Evolutionary conservation across 2,888 invertebrate genomes (phyloP).

Genomic region (Drosophila koepferae): DNA sequence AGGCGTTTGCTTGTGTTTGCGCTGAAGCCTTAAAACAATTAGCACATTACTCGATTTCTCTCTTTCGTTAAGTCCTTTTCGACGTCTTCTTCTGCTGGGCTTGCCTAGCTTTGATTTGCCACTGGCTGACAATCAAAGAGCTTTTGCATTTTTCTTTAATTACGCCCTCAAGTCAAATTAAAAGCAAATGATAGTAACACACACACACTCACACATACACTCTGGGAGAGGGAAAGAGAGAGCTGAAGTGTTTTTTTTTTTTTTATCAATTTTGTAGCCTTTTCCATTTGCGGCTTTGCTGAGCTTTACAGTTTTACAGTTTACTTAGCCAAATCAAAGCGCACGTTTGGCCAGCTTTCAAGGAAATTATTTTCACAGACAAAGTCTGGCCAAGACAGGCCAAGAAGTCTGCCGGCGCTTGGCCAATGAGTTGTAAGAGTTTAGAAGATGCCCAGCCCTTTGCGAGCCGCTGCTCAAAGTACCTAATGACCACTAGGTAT

Average conservation of each 20-base stretch:
- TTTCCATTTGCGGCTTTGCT: constrained; percentile 48
- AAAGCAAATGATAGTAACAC: constrained; percentile 70
- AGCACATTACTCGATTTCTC: constrained; percentile 45
- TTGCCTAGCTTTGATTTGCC: constrained; percentile 58
- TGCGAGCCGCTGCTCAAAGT: constrained; percentile 1
- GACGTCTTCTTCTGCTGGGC: constrained; percentile 27
- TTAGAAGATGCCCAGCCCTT: constrained; percentile 8
- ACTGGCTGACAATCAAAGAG: constrained; percentile 68
- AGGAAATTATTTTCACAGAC: constrained; percentile 72
- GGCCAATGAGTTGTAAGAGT: constrained; percentile 28
- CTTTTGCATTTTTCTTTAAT: constrained; percentile 77
- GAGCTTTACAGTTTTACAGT: constrained; percentile 49
- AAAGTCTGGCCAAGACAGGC: constrained; percentile 30
- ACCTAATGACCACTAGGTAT: constrained; percentile 34
- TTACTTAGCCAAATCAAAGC: constrained; percentile 77
- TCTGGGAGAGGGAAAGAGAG: background rate
- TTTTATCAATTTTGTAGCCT: constrained; percentile 28
- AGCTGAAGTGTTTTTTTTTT: background rate
- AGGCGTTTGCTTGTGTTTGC: constrained; percentile 40
- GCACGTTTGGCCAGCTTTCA: constrained; percentile 57
- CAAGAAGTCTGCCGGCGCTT: constrained; percentile 9
- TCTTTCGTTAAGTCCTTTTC: constrained; percentile 12
- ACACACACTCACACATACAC: constrained; percentile 22
- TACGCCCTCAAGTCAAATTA: constrained; percentile 76
- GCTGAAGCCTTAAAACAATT: constrained; percentile 62